Base-by-base conservation (phyloP, 2,113 vertebrate genomes). In the Athene noctua region DNA sequence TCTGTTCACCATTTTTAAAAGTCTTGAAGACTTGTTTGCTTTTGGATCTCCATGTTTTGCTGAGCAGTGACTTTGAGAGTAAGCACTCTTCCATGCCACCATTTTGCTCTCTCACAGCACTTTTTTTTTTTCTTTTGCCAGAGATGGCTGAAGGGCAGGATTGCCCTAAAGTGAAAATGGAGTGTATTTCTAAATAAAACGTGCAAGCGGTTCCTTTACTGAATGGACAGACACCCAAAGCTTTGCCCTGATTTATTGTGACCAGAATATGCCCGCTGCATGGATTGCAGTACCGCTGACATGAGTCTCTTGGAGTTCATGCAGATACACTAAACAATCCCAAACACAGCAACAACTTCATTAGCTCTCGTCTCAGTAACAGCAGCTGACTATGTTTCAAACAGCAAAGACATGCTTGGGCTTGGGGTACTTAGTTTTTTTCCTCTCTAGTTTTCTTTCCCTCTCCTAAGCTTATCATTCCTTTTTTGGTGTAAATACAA, bases 401-500 rank as follows among this genome's bases (percentile, higher is more conserved):
- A 85, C 32, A 86, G 75, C 59, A 88, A 90, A 79, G 22, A 54
- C 23, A 14, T 6, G 21, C 55, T 49, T 62, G 62, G 38, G 32
- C 73, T 90, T 71, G 61, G 29, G 14, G 46, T 47, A 20, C 26
- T 59, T 2, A 42, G 2, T 9, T 5, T 22, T 27, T 22, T 32
- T 30, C 18, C 18, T 26, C 32, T 40, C 13, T 62, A 52, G 59
- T 91, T 86, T 94, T 94, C 80, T 92, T 95, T 94, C 88, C 67
- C 71, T 78, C 13, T 92, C 75, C 47, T 51, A 49, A 68, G 54
- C 19, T 82, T 78, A 68, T 83, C 62, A 77, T 94, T 93, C 90
- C 80, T 86, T 94, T 93, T 92, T 92, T 47, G 21, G 75, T 84
- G 44, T 86, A 75, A 91, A 81, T 52, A 72, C 63, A 84, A 90